Percentiles rank a stretch among this genome's conserved stretches.
Evolutionary conservation across 37 sponge, comb jelly and placozoan genomes (phyloP).

Genomic region (Chondrosia reniformis): DNA sequence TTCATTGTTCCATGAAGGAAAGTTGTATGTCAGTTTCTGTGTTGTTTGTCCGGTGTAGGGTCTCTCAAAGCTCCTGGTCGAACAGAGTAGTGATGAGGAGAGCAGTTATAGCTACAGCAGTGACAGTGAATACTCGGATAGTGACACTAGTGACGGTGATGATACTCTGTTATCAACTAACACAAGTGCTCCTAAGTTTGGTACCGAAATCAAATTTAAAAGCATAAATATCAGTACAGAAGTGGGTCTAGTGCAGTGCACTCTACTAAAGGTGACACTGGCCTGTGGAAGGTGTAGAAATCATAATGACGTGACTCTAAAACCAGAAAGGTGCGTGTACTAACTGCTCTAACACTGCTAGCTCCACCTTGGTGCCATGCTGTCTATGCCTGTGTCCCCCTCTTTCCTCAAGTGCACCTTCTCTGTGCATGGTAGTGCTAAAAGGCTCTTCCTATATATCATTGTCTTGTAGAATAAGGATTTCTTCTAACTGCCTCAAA

Average conservation of each 20-base stretch:
- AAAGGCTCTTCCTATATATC: too few relatives aligned
- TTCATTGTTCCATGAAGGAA: too few relatives aligned
- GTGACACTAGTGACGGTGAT: not conserved
- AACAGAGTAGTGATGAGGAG: not conserved
- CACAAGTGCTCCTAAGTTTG: not conserved
- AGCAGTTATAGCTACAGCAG: not conserved
- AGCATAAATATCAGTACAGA: not conserved
- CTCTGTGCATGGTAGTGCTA: too few relatives aligned
- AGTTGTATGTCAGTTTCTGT: too few relatives aligned
- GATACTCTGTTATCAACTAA: not conserved
- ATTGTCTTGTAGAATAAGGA: too few relatives aligned
- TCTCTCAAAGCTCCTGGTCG: not conserved
- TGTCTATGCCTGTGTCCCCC: too few relatives aligned
- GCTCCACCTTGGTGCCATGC: too few relatives aligned
- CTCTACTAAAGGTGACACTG: not conserved
- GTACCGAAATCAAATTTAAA: not conserved
- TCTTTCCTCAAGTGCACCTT: too few relatives aligned
- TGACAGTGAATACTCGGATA: not conserved
- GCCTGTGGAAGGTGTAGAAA: not conserved
- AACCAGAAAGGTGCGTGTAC: not conserved
- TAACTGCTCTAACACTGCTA: too few relatives aligned
- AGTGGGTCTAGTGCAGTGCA: constrained; percentile 18
- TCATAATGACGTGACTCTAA: not conserved
- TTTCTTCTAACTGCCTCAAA: too few relatives aligned
- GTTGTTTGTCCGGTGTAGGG: too few relatives aligned